Evolutionary conservation across 2,113 vertebrate genomes (phyloP).

Genomic region (Phrynosoma blainvillii): DNA sequence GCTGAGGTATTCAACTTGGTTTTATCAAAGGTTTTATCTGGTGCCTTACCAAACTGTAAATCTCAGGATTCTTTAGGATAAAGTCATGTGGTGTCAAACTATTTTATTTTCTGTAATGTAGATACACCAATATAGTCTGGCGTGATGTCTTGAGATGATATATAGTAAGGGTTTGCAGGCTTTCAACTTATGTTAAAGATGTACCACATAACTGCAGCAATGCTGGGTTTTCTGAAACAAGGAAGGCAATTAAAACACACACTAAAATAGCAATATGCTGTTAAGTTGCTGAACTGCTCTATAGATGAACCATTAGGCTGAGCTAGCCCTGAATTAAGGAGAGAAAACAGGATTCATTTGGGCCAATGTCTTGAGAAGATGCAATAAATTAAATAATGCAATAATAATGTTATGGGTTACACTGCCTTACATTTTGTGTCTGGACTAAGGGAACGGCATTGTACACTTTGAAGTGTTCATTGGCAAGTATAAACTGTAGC

Average conservation of each 20-base stretch:
- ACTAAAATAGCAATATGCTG: background rate
- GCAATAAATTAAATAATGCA: background rate
- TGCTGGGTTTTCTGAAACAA: background rate
- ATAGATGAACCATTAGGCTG: background rate
- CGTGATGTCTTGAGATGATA: no score
- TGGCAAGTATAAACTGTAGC: background rate
- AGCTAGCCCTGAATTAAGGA: background rate
- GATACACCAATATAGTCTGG: no score
- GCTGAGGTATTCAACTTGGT: no score
- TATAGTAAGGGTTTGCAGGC: background rate
- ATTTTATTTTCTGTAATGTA: no score
- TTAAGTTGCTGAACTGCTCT: background rate
- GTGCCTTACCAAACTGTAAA: no score
- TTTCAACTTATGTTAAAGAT: background rate
- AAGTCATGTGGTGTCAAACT: no score
- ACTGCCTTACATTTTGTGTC: background rate
- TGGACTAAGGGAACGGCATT: background rate
- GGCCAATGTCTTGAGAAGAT: background rate
- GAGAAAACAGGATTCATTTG: background rate
- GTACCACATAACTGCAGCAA: background rate
- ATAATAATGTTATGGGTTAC: background rate
- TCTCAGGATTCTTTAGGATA: no score
- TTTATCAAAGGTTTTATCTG: no score
- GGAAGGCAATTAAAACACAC: background rate
- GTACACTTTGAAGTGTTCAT: background rate